These are phyloP conservation scores for Papilio protenor DNA, from an alignment of 2,888 invertebrate genomes.

Conservation along the genomic window DNA sequence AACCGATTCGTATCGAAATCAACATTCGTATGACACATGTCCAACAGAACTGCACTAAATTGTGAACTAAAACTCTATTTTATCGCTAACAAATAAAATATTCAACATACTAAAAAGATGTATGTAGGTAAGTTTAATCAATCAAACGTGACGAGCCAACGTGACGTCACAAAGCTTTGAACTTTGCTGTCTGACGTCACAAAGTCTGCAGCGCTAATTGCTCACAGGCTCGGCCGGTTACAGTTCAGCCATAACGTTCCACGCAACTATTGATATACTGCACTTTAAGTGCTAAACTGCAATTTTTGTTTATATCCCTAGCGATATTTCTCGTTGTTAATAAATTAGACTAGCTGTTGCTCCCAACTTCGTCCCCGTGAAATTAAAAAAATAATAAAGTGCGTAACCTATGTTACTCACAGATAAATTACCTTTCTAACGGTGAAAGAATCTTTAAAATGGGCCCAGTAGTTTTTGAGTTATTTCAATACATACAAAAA, in stretches of 20 bases:
- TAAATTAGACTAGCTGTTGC: too few species aligned
- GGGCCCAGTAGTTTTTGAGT: too few species aligned
- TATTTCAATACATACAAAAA: too few species aligned
- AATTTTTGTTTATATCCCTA: neutral
- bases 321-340: neutral
- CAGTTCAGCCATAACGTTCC: conserved; percentile 6
- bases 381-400: too few species aligned
- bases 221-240: neutral
- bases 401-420: too few species aligned
- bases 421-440: too few species aligned
- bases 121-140: conserved; percentile 13
- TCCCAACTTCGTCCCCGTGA: too few species aligned
- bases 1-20: neutral
- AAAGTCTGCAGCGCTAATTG: conserved; percentile 27
- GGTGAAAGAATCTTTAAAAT: too few species aligned
- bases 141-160: conserved; percentile 28
- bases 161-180: conserved; percentile 25
- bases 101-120: neutral
- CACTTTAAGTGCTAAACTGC: neutral
- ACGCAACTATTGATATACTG: conserved; percentile 15
- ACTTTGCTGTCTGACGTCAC: conserved; percentile 25
- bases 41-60: neutral
- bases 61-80: neutral
- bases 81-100: neutral
- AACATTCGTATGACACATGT: too few species aligned